These are phyloP conservation scores for Cheiracanthium punctorium DNA, from an alignment of 2,888 invertebrate genomes.

Conservation along the genomic window DNA sequence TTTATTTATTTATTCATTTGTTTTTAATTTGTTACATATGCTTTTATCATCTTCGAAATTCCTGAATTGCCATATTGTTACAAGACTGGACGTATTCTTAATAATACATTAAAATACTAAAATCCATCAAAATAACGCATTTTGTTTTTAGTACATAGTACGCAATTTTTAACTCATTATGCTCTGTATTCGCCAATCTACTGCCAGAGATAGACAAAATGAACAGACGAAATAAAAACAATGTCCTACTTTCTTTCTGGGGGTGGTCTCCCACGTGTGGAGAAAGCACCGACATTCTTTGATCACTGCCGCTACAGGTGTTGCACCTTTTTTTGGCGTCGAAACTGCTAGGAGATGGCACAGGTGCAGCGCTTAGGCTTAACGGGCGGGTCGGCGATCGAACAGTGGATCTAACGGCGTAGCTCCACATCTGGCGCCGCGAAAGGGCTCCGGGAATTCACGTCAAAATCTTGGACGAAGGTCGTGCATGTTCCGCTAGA, in stretches of 20 bases:
- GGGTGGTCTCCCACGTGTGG: neutral
- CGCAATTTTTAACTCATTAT: too few relatives aligned
- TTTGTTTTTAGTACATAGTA: too few relatives aligned
- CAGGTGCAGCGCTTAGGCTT: neutral
- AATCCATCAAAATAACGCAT: too few relatives aligned
- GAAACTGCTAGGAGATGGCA: neutral
- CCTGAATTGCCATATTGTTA: too few relatives aligned
- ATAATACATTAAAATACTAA: too few relatives aligned
- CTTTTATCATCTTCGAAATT: too few relatives aligned
- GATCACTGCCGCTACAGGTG: neutral
- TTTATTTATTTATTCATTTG: too few relatives aligned
- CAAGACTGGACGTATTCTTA: too few relatives aligned
- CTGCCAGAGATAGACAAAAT: neutral
- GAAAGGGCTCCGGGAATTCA: neutral
- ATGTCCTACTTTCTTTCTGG: slow-evolving; percentile 1
- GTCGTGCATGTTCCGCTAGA: neutral
- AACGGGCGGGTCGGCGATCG: neutral
- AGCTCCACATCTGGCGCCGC: neutral
- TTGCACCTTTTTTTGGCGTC: neutral
- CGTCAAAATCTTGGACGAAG: neutral
- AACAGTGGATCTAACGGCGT: neutral
- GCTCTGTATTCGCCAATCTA: neutral
- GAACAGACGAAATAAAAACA: neutral
- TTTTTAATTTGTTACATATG: too few relatives aligned
- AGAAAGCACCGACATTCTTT: slow-evolving; percentile 6